Evolutionary conservation across 2,888 invertebrate genomes (phyloP).

Genomic region (Sepiola atlantica): DNA sequence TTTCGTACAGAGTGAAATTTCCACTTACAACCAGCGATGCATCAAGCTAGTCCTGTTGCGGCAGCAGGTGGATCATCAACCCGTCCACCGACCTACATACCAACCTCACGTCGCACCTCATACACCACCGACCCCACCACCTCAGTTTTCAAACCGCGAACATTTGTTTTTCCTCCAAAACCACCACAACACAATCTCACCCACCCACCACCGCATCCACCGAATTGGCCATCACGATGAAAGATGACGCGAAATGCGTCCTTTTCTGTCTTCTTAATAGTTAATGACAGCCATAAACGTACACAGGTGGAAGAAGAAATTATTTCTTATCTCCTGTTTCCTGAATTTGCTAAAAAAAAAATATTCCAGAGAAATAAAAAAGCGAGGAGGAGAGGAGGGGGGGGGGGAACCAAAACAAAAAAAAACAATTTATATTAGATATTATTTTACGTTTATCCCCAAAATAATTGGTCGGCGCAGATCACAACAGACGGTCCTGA

Average conservation of each 20-base stretch:
- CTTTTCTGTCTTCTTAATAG: not conserved
- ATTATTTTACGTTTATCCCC: too few relatives aligned
- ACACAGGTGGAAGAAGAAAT: not conserved
- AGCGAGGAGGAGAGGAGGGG: too few relatives aligned
- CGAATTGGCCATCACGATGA: not conserved
- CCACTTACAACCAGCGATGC: not conserved
- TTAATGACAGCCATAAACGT: not conserved
- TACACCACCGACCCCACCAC: too few relatives aligned
- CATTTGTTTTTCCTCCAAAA: not conserved
- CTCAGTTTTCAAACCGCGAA: not conserved
- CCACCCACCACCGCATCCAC: not conserved
- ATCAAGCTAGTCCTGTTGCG: not conserved
- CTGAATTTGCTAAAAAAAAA: not conserved
- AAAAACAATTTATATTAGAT: too few relatives aligned
- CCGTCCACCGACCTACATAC: not conserved
- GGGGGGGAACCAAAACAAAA: too few relatives aligned
- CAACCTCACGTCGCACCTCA: too few relatives aligned
- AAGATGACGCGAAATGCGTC: not conserved
- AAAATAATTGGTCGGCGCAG: too few relatives aligned
- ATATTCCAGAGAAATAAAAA: too few relatives aligned
- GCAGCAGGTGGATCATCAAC: not conserved
- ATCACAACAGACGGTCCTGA: too few relatives aligned
- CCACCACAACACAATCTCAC: not conserved
- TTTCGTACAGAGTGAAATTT: not conserved
- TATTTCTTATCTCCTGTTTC: constrained; percentile 1